These are phyloP conservation scores for Crepidodera aurea DNA, from an alignment of 2,888 invertebrate genomes.

Conservation along the genomic window DNA sequence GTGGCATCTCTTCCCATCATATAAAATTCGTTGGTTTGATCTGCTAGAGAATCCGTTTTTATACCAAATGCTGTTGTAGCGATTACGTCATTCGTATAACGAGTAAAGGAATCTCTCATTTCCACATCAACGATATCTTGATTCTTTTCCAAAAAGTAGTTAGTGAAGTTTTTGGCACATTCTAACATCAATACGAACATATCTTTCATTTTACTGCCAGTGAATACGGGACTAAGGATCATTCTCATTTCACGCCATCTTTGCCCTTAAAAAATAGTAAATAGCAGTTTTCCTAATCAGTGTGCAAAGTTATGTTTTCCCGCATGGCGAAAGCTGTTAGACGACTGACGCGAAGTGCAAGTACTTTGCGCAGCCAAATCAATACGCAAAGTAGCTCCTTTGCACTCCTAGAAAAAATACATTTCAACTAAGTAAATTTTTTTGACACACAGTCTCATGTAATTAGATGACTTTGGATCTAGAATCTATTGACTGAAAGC, in stretches of 20 bases:
- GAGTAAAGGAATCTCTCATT: conserved; percentile 61
- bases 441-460: no score
- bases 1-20: conserved; percentile 63
- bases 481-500: no score
- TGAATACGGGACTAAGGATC: conserved; percentile 55
- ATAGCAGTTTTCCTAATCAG: no score
- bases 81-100: conserved; percentile 65
- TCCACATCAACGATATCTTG: conserved; percentile 57
- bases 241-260: conserved; percentile 55
- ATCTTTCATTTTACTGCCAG: conserved; percentile 56
- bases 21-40: conserved; percentile 66
- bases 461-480: no score
- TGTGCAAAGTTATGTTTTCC: no score
- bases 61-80: conserved; percentile 57
- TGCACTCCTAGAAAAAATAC: no score
- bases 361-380: no score
- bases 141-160: conserved; percentile 48
- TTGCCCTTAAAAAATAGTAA: conserved; percentile 50
- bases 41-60: conserved; percentile 63
- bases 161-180: conserved; percentile 38
- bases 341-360: no score
- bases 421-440: no score
- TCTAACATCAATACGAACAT: conserved; percentile 52
- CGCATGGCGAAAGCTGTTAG: no score
- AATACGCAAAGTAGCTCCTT: no score